phyloP scores from a whole-genome alignment of 2,888 invertebrate species.

The Bombyx huttoni region DNA sequence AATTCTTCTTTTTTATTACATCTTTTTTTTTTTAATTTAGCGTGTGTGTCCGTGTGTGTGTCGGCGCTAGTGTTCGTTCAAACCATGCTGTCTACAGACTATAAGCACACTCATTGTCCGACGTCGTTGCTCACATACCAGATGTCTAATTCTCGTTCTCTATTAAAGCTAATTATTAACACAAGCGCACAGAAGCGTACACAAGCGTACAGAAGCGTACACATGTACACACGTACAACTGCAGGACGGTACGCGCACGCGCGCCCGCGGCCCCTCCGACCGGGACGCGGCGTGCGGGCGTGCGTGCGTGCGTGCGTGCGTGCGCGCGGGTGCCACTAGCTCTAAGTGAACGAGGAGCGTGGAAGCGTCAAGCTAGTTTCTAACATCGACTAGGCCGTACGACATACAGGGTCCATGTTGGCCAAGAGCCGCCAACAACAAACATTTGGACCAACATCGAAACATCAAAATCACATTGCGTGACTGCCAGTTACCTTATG shows the following conservation, averaged over 20 bases:
- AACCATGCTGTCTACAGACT: conserved; percentile 49
- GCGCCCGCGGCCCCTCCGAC: too few species aligned
- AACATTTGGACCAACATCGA: conserved; percentile 45
- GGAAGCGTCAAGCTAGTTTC: conserved; percentile 50
- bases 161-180: conserved; percentile 24
- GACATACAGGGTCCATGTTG: conserved; percentile 40
- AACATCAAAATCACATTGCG: conserved; percentile 29
- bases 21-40: too few species aligned
- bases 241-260: neutral
- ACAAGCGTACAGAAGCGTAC: conserved; percentile 16
- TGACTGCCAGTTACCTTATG: conserved; percentile 54
- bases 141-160: conserved; percentile 31
- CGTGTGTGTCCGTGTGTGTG: conserved; percentile 32
- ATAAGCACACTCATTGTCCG: conserved; percentile 55
- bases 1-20: neutral
- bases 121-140: conserved; percentile 69
- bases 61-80: conserved; percentile 35
- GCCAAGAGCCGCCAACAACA: conserved; percentile 24
- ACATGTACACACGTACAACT: conserved; percentile 3
- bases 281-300: conserved; percentile 6
- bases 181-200: conserved; percentile 25
- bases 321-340: conserved; percentile 15
- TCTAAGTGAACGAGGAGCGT: conserved; percentile 25
- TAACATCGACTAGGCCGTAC: conserved; percentile 58
- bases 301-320: conserved; percentile 8